Evolutionary conservation across 1,140 invertebrate genomes (phyloP).

Genomic region (Leptinotarsa texana): DNA sequence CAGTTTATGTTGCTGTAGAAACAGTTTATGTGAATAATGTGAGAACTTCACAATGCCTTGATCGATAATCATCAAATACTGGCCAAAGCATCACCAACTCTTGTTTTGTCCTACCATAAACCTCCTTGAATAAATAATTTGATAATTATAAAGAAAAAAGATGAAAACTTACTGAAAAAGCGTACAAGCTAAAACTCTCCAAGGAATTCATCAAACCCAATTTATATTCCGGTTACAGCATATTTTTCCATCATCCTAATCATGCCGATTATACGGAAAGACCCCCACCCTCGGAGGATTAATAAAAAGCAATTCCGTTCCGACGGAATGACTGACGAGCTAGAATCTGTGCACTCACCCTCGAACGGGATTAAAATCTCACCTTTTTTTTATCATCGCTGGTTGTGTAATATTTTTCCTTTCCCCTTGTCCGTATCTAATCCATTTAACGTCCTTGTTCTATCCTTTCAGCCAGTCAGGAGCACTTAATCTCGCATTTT

Average conservation of each 20-base stretch:
- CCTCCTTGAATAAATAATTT: too few species aligned
- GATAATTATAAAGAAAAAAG: too few species aligned
- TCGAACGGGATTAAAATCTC: slow-evolving; percentile 14
- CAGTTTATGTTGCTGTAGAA: too few species aligned
- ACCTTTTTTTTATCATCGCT: slow-evolving; percentile 45
- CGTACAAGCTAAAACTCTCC: not conserved
- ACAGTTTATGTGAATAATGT: too few species aligned
- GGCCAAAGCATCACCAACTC: too few species aligned
- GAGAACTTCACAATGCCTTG: too few species aligned
- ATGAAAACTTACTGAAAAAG: too few species aligned
- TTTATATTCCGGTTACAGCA: not conserved
- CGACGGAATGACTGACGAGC: slow-evolving; percentile 4
- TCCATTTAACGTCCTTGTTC: slow-evolving; percentile 43
- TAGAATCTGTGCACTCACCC: not conserved
- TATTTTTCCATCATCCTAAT: not conserved
- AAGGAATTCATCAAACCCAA: not conserved
- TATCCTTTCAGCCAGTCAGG: slow-evolving; percentile 40
- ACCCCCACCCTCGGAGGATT: not conserved
- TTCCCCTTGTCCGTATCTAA: slow-evolving; percentile 47
- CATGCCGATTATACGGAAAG: not conserved
- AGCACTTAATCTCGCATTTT: slow-evolving; percentile 45
- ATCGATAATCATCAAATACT: too few species aligned
- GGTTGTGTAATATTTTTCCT: slow-evolving; percentile 47
- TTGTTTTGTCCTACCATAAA: too few species aligned
- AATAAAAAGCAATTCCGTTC: not conserved